Percentiles rank a stretch among this genome's conserved stretches.
Conservation (phyloP, 2,888 invertebrate genomes). For the Empis stercorea region DNA sequence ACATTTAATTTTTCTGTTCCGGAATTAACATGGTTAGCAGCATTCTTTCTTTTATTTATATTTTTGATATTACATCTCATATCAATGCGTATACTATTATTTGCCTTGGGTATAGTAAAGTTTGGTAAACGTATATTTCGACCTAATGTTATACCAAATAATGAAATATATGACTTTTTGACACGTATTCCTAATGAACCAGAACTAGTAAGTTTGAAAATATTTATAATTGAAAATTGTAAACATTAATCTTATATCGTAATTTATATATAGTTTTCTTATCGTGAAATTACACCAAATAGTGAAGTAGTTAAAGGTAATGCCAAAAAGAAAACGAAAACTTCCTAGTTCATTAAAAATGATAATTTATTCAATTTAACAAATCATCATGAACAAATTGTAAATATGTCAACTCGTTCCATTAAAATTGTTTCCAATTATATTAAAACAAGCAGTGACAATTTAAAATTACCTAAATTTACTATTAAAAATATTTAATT, state of each 20-base stretch:
- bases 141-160: conserved; percentile 92
- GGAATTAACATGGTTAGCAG: conserved; percentile 86
- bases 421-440: conserved; percentile 27
- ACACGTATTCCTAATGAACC: conserved; percentile 92
- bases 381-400: conserved; percentile 23
- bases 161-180: conserved; percentile 87
- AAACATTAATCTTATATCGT: background rate
- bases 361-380: conserved; percentile 17
- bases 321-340: conserved; percentile 31
- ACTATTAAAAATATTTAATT: background rate
- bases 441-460: conserved; percentile 28
- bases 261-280: conserved; percentile 24
- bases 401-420: conserved; percentile 20
- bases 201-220: conserved; percentile 58
- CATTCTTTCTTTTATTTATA: conserved; percentile 58
- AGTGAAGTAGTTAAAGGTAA: conserved; percentile 27
- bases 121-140: conserved; percentile 85
- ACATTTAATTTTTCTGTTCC: conserved; percentile 95
- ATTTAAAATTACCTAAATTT: conserved; percentile 8
- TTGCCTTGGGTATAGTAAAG: conserved; percentile 93
- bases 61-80: conserved; percentile 74
- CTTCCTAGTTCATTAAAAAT: conserved; percentile 32
- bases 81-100: conserved; percentile 76
- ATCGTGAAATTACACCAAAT: conserved; percentile 29
- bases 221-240: background rate